Evolutionary conservation across 2,888 invertebrate species (phyloP), one percentile per base, ranked within the genome.

Genomic region (Epirrhoe tristata): DNA sequence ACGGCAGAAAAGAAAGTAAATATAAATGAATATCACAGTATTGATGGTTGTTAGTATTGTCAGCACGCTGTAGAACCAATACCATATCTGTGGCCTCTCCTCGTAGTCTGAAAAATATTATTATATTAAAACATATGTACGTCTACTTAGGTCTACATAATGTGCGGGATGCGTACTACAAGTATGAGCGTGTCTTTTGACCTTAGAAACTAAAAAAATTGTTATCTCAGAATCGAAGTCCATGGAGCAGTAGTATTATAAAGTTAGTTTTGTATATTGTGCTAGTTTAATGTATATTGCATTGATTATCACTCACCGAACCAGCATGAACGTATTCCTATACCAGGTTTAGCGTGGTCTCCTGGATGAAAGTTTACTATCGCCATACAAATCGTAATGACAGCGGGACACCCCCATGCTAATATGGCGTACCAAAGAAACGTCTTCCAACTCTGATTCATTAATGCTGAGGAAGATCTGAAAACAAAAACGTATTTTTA

Each of bases 51-150:
- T 81, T 3, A 96, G 81, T 32, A 94, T 73, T 0, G 94, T 81
- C 74, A 96, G 93, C 5, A 96, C 95, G 10, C 95, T 95, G 80
- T 95, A 96, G 87, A 96, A 95, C 77, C 95, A 96, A 16, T 90
- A 90, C 94, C 95, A 95, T 54, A 93, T 93, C 68, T 94, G 93
- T 10, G 17, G 17, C 5, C 34, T 70, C 72, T 36, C 75, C 74
- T 66, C 87, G 95, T 95, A 84, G 0, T 58, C 63, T 64, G 63
- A 4, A 63, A 63, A 66, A 39, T 14, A 51, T 51, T 16, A 24
- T 24, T 24, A n/a, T 24, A 24, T 2, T 24, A 24, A 24, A 24
- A 24, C 3, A 2, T 24, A 24, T 2, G n/a, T n/a, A n/a, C n/a
- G n/a, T n/a, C n/a, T n/a, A 24, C 24, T 24, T 24, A 24, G n/a